Evolutionary conservation across 2,113 vertebrate species (phyloP), one percentile per base, ranked within the genome.

Genomic region (Centropus bengalensis): DNA sequence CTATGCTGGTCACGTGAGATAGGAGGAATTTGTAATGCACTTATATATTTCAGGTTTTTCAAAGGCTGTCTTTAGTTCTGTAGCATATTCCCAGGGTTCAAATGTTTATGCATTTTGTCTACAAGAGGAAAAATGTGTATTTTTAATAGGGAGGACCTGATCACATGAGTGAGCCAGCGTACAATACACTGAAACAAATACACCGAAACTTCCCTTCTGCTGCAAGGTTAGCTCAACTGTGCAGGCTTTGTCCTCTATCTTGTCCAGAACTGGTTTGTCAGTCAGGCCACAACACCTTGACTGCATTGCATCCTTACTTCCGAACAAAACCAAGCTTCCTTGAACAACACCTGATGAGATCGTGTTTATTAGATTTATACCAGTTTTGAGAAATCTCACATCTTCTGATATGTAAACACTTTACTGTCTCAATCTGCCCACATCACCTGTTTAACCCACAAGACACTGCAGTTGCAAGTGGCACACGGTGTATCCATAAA

Each of bases 91-190:
- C 64, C 51, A 52, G 78, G 32, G 80, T 91, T 94, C 91, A 96
- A 90, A 95, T 91, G 56, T 94, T 95, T 95, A 81, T 58, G 73
- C 60, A 49, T 89, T 89, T 94, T 93, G 76, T 75, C 93, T 88
- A 71, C 73, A 79, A 56, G 47, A 83, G 40, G 83, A 75, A 86
- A 95, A 95, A 87, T 16, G 3, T 67, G 30, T 81, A 33, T 82
- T 94, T 91, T 89, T 96, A 88, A 69, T 77, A 75, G 51, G 58
- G 59, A 73, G 45, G 73, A 84, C 89, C 83, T 71, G 86, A 84
- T 88, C 58, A 45, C n/a, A 40, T 47, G 18, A 89, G 27, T 21
- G 62, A 95, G 68, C 47, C 80, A 71, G 40, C 77, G 63, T 38
- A 42, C 56, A 94, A 20, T n/a, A 63, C 47, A 14, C 45, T 42